A percentile compares a stretch with the other conserved stretches of the same genome.
phyloP scores from a whole-genome alignment of 2,888 invertebrate genomes.

The Eustalomyia histrio region DNA sequence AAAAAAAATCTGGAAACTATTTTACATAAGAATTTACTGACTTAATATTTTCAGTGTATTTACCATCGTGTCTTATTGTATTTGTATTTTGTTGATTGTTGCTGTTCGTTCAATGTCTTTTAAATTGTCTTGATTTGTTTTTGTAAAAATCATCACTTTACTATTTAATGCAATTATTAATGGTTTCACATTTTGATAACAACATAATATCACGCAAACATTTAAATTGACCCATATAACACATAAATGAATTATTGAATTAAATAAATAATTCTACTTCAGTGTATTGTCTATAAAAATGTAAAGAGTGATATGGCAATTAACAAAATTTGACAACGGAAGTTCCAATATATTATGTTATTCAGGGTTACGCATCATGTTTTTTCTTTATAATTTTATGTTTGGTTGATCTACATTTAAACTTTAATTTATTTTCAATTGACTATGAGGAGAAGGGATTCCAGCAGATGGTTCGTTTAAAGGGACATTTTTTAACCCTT shows the following conservation, averaged over 20 bases:
- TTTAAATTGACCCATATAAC: constrained; percentile 54
- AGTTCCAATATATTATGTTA: constrained; percentile 42
- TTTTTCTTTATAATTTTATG: no score
- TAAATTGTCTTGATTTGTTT: constrained; percentile 59
- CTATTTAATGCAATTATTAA: constrained; percentile 60
- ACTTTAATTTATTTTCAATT: no score
- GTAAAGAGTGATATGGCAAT: constrained; percentile 26
- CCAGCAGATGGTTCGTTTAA: no score
- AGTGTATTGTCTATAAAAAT: background rate
- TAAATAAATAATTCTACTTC: constrained; percentile 48
- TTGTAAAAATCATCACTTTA: constrained; percentile 37
- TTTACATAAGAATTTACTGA: no score
- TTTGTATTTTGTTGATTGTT: constrained; percentile 13
- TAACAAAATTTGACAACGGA: constrained; percentile 38
- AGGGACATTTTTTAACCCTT: no score
- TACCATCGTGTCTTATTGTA: constrained; percentile 20
- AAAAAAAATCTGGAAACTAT: no score
- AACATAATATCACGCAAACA: constrained; percentile 39
- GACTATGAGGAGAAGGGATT: no score
- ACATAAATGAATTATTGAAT: constrained; percentile 52
- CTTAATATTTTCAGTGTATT: constrained; percentile 10
- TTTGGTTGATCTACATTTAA: no score
- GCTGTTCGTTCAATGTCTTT: constrained; percentile 11
- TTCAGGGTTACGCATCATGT: constrained; percentile 13
- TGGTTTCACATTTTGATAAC: constrained; percentile 41